Percentiles rank a stretch among this genome's conserved stretches.
Conservation (phyloP, 2,113 vertebrate genomes). For the zebrafish (Danio rerio) region GRCz12tu NC_133196.1:22863501-22864000, state of each 20-base stretch:
- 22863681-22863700: constrained; percentile 14
- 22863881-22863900: too few species aligned
- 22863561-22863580: background rate
- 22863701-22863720: constrained; percentile 15
- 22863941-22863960: too few species aligned
- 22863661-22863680: background rate
- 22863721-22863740: constrained; percentile 2
- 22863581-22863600: background rate
- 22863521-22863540: background rate
- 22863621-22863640: background rate
- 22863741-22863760: constrained; percentile 15
- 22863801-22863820: too few species aligned
- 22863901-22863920: too few species aligned
- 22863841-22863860: too few species aligned
- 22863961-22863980: too few species aligned
- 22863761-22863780: constrained; percentile 19
- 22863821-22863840: too few species aligned
- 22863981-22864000: too few species aligned
- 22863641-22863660: constrained; percentile 13
- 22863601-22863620: background rate
- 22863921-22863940: too few species aligned
- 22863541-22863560: background rate
- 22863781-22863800: background rate
- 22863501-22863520: background rate
- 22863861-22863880: too few species aligned